These are phyloP conservation scores for Asbolus verrucosus DNA, from an alignment of 1,140 invertebrate species.

Conservation along the genomic window DNA sequence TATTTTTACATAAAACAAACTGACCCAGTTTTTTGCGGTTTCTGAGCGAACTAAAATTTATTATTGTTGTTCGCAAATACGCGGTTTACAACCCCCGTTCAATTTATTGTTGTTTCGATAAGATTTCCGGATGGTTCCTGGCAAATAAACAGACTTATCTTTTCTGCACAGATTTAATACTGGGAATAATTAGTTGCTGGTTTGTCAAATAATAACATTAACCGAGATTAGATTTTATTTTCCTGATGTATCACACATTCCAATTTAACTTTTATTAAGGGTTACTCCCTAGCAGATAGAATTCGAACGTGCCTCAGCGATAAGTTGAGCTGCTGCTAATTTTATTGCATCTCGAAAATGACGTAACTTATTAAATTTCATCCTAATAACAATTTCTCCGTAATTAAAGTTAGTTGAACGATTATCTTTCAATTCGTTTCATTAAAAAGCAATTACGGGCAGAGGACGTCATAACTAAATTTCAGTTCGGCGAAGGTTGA, in stretches of 20 bases:
- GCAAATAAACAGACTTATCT: not conserved
- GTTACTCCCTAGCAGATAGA: conserved; percentile 1
- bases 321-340: not conserved
- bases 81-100: conserved; percentile 11
- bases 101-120: conserved; percentile 30
- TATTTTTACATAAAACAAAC: conserved; percentile 26
- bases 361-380: conserved; percentile 3
- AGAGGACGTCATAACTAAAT: not conserved
- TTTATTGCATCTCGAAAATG: not conserved
- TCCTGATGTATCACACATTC: too few relatives aligned
- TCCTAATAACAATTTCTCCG: not conserved
- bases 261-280: not conserved
- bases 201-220: not conserved
- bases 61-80: conserved; percentile 20
- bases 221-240: not conserved
- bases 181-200: not conserved
- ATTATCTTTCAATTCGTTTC: not conserved
- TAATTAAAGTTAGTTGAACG: not conserved
- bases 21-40: conserved; percentile 19
- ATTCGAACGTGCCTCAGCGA: conserved; percentile 1
- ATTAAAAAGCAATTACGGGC: not conserved
- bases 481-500: too few relatives aligned
- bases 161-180: not conserved
- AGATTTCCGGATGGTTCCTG: conserved; percentile 12
- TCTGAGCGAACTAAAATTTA: conserved; percentile 9